Percentiles rank a stretch among this genome's conserved stretches.
These are phyloP conservation scores for Drosophila lutescens DNA, from an alignment of 2,888 invertebrate species.

Conservation along the genomic window DNA sequence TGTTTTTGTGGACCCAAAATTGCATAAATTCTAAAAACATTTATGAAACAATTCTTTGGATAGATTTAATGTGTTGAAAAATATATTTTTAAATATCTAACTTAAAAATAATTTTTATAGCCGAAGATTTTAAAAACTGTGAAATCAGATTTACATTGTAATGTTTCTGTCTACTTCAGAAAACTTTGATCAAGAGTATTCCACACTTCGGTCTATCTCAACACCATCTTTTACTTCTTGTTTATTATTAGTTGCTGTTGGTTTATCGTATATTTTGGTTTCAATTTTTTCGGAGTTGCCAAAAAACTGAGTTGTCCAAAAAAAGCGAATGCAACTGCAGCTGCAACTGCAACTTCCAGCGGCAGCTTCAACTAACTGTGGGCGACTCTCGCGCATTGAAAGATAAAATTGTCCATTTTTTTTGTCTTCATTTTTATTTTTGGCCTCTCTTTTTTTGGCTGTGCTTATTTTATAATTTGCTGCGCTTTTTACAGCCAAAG, in stretches of 20 bases:
- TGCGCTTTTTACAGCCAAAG: slow-evolving; percentile 73
- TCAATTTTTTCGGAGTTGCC: slow-evolving; percentile 58
- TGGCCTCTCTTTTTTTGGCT: slow-evolving; percentile 28
- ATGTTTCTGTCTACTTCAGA: background rate
- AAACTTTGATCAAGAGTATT: background rate
- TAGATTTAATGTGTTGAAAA: no score
- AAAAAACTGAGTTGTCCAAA: slow-evolving; percentile 49
- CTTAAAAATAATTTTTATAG: no score
- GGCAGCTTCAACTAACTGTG: slow-evolving; percentile 51
- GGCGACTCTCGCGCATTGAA: slow-evolving; percentile 55
- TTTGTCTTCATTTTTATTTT: slow-evolving; percentile 18
- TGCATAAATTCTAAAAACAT: no score
- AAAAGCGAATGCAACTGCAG: slow-evolving; percentile 49
- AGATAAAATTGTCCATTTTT: slow-evolving; percentile 37
- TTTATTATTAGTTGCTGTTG: slow-evolving; percentile 44
- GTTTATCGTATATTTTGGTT: slow-evolving; percentile 30
- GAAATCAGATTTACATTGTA: no score
- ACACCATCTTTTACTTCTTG: slow-evolving; percentile 4
- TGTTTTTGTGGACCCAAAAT: no score
- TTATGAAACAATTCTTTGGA: background rate
- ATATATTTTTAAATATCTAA: background rate
- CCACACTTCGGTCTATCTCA: background rate
- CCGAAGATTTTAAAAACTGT: no score
- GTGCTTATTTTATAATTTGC: slow-evolving; percentile 72
- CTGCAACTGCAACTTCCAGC: slow-evolving; percentile 41